Evolutionary conservation across 2,888 invertebrate species (phyloP).

Genomic region (Slavum lentiscoides): DNA sequence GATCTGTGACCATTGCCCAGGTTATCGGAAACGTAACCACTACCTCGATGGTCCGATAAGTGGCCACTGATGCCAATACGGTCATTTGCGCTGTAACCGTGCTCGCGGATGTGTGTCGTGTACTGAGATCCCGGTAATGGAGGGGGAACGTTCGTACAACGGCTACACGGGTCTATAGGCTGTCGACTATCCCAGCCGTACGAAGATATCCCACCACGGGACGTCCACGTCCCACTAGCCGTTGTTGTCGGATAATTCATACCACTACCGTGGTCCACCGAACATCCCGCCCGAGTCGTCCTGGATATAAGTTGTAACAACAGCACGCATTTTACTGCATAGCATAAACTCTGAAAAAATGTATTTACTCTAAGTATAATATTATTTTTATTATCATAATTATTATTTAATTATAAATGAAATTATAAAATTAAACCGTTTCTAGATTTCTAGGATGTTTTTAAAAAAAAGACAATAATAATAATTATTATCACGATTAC

Average conservation of each 20-base stretch:
- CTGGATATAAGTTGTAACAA: constrained; percentile 36
- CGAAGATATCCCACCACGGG: constrained; percentile 56
- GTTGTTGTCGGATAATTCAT: constrained; percentile 51
- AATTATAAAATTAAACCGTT: too few relatives aligned
- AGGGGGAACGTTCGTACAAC: constrained; percentile 21
- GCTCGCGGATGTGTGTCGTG: constrained; percentile 2
- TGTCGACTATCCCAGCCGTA: constrained; percentile 56
- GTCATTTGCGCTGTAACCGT: constrained; percentile 11
- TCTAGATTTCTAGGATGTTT: too few relatives aligned
- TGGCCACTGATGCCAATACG: constrained; percentile 15
- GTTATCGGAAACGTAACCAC: not conserved
- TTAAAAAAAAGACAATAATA: too few relatives aligned
- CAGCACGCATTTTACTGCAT: constrained; percentile 22
- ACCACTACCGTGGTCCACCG: constrained; percentile 34
- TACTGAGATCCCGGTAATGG: constrained; percentile 46
- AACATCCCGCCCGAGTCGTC: constrained; percentile 41
- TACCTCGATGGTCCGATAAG: not conserved
- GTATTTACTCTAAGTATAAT: not conserved
- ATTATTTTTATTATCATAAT: not conserved
- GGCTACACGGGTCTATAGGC: constrained; percentile 47
- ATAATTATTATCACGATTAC: too few relatives aligned
- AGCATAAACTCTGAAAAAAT: constrained; percentile 16
- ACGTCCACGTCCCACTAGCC: constrained; percentile 56
- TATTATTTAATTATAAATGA: not conserved
- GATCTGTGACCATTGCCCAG: not conserved